Evolutionary conservation across 2,113 vertebrate genomes (phyloP).

Genomic region (Phocoena sinus): DNA sequence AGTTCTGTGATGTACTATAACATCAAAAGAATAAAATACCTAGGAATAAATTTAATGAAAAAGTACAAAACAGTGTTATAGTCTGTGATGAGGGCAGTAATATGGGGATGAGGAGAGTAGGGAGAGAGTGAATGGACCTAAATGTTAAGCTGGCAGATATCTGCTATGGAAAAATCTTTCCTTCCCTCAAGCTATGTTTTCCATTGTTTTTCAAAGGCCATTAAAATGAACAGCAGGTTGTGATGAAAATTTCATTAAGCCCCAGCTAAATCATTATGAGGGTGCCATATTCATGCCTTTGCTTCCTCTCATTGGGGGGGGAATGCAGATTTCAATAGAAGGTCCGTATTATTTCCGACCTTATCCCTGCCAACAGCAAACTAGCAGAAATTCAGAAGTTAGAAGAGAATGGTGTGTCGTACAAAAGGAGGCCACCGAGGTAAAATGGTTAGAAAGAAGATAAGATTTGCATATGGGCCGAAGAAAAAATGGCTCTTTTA

Average conservation of each 20-base stretch:
- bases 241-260: constrained; percentile 99
- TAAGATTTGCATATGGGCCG: constrained; percentile 60
- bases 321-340: constrained; percentile 69
- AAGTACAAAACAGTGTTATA: background rate
- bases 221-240: constrained; percentile 98
- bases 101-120: constrained; percentile 19
- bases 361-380: constrained; percentile 69
- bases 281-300: constrained; percentile 89
- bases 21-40: background rate
- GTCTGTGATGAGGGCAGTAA: constrained; percentile 76
- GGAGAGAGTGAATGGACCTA: constrained; percentile 71
- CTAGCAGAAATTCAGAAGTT: constrained; percentile 79
- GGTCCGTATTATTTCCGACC: constrained; percentile 43
- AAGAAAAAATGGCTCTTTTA: constrained; percentile 57
- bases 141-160: constrained; percentile 81
- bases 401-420: constrained; percentile 65
- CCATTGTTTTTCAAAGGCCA: constrained; percentile 95
- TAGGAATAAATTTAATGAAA: background rate
- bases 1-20: constrained; percentile 74
- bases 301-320: constrained; percentile 74
- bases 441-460: constrained; percentile 71
- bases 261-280: constrained; percentile 95
- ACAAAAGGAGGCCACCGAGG: constrained; percentile 73
- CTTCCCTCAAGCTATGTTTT: constrained; percentile 89
- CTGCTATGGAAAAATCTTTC: constrained; percentile 86